Evolutionary conservation across 1,140 invertebrate genomes (phyloP).

Genomic region (Ditylenchus dipsaci): DNA sequence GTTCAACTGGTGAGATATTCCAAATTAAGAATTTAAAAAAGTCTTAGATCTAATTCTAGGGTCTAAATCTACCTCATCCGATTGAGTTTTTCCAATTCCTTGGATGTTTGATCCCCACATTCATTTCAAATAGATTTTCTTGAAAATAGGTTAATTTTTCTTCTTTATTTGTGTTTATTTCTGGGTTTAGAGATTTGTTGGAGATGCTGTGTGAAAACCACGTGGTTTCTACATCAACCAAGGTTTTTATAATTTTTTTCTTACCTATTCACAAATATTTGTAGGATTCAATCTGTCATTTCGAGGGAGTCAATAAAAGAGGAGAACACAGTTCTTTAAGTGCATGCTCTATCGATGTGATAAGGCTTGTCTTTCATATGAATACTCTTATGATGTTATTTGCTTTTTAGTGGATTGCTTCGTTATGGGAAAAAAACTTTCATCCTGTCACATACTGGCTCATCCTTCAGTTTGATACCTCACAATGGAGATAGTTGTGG

Average conservation of each 20-base stretch:
- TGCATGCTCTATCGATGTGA: conserved; percentile 1
- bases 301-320: conserved; percentile 1
- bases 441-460: background rate
- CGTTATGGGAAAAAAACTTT: background rate
- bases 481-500: background rate
- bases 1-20: background rate
- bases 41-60: background rate
- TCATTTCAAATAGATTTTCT: too few species aligned
- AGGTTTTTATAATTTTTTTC: too few species aligned
- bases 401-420: conserved; percentile 17
- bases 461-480: background rate
- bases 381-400: background rate
- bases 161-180: too few species aligned
- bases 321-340: conserved; percentile 5
- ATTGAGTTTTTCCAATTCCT: background rate
- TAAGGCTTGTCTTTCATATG: background rate
- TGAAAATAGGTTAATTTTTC: too few species aligned
- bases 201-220: too few species aligned
- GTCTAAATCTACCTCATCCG: background rate
- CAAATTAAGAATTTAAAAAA: background rate
- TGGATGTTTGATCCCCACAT: background rate
- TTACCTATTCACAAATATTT: background rate
- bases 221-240: too few species aligned
- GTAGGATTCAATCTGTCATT: background rate
- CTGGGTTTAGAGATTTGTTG: too few species aligned